Conservation (phyloP, 2,113 vertebrate species). For the Plecotus auritus region DNA sequence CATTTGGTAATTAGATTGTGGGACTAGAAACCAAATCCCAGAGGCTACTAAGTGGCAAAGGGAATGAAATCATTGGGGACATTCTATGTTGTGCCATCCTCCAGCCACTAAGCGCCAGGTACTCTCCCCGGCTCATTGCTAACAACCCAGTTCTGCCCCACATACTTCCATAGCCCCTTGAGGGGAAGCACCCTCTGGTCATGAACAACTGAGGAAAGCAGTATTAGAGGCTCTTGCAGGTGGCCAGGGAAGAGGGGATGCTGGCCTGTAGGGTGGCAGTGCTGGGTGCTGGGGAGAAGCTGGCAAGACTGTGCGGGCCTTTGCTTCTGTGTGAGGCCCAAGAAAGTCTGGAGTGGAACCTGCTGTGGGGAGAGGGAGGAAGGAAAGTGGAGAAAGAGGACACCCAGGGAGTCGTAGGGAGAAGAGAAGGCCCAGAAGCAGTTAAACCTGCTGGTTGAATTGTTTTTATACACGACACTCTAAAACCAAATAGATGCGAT, state of each 20-base stretch:
- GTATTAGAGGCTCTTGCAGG: not conserved
- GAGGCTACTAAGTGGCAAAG: not conserved
- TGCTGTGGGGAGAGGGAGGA: not conserved
- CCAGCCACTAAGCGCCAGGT: not conserved
- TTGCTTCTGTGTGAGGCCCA: not conserved
- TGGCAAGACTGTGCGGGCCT: not conserved
- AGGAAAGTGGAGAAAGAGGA: not conserved
- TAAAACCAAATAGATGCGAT: slow-evolving; percentile 75
- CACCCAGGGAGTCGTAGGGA: not conserved
- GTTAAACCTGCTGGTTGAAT: slow-evolving; percentile 67
- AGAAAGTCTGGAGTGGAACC: not conserved
- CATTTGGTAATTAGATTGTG: not conserved
- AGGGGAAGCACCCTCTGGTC: not conserved
- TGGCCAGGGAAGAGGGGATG: not conserved
- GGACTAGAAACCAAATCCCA: not conserved
- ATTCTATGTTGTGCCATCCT: fast-evolving
- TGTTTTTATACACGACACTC: slow-evolving; percentile 66
- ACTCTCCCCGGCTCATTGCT: not conserved
- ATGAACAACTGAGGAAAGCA: too few relatives aligned
- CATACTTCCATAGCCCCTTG: not conserved
- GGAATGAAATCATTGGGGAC: not conserved
- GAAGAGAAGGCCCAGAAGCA: slow-evolving; percentile 63
- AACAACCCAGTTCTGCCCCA: not conserved
- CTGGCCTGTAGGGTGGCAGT: not conserved
- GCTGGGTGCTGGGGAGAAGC: not conserved